Base-by-base conservation (phyloP, 2,888 invertebrate genomes). In the Diaperis boleti region DNA sequence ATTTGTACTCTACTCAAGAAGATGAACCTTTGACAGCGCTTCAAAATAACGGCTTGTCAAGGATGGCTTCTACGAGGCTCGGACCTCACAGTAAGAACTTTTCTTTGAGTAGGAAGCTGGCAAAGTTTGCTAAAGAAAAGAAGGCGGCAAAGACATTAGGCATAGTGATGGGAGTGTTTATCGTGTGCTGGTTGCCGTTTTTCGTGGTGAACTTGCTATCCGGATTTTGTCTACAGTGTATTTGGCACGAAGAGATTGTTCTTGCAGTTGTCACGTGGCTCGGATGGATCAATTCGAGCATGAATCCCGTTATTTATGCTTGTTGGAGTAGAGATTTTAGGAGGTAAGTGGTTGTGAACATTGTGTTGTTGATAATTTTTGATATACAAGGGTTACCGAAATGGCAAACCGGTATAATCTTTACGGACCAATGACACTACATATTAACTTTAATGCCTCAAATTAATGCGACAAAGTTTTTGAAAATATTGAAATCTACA, bases 261-360 rank as follows among this genome's bases (percentile, higher is more conserved):
- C 90, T 92, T 67, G 92, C 94, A 35, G 88, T 95, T 62, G 95
- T 95, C 63, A 95, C 95, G 69, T 96, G 96, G 96, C 86, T 95
- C 35, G 96, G 96, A 52, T 96, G 95, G 95, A 93, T 95, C 81
- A 96, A 96, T 83, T 95, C 95, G 42, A 92, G 94, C 65, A 96
- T 96, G 95, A 96, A 96, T 84, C 97, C 97, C 0, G 94, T 97
- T 70, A 98, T 98, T 78, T 98, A 98, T 82, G 97, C 97, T n/a
- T 95, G 96, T 79, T 97, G 97, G 92, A 96, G 96, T 84, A 87
- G 95, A 76, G 98, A 98, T 82, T 98, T 98, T 81, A 86, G 95
- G 83, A 91, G 95, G 94, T 94, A 79, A 85, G 86, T 11, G 3
- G n/a, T 20, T n/a, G n/a, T n/a, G n/a, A n/a, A n/a, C n/a, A n/a